Percentiles rank a stretch among this genome's conserved stretches.
Conservation (phyloP, 1,140 invertebrate genomes). For the Sitobion miscanthi region DNA sequence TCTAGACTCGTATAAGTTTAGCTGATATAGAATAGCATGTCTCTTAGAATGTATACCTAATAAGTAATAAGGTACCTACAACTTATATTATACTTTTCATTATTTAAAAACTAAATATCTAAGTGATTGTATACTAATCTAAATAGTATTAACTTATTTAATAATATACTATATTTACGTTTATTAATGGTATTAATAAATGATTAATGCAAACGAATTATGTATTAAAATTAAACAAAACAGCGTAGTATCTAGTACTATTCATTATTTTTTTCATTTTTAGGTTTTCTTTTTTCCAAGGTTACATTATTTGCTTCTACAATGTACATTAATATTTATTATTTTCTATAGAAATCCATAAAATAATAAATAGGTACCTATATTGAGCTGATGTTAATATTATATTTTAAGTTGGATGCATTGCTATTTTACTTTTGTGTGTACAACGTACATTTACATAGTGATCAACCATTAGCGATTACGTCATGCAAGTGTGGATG, state of each 20-base stretch:
- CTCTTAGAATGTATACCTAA: background rate
- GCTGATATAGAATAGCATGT: background rate
- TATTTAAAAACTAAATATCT: background rate
- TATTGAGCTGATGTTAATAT: background rate
- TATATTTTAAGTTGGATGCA: constrained; percentile 28
- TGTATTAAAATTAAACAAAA: background rate
- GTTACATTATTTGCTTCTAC: background rate
- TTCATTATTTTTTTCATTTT: background rate
- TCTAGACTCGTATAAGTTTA: background rate
- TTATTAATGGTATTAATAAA: background rate
- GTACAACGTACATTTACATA: constrained; percentile 29
- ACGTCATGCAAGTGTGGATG: constrained; percentile 29
- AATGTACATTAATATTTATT: background rate
- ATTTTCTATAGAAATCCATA: background rate
- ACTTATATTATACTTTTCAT: background rate
- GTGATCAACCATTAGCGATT: constrained; percentile 41
- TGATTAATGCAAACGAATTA: background rate
- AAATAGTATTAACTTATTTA: no score
- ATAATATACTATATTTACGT: background rate
- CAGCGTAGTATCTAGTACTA: background rate
- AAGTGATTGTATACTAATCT: background rate
- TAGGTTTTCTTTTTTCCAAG: background rate
- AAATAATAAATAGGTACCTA: background rate
- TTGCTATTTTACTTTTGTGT: background rate
- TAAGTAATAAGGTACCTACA: background rate